Base-by-base conservation (phyloP, 2,888 invertebrate genomes). In the Pantelozetes paolii region DNA sequence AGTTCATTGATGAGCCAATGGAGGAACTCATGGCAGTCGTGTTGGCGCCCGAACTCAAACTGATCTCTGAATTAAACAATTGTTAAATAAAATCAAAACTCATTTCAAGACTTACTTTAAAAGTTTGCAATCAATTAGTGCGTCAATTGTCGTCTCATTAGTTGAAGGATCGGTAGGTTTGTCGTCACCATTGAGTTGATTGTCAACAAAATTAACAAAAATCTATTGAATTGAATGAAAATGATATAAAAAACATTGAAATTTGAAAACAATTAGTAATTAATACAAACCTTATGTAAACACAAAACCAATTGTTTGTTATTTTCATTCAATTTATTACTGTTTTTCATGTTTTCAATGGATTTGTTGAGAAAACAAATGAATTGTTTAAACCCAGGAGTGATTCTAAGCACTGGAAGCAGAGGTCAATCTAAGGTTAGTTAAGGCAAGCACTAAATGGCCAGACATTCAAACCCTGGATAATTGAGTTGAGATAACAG, bases 1-100 rank as follows among this genome's bases (percentile, higher is more conserved):
- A 64, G 64, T 36, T 64, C 64, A n/a, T 32, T 64, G 32, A 64
- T 36, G 5, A 64, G 20, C 64, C 64, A 64, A 64, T 64, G n/a
- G 64, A 64, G 32, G 30, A 64, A 64, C 20, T 64, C 64, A 36
- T 64, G 64, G 1, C n/a, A 64, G 36, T 64, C 64, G 32, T 64
- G 64, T 40, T 64, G 64, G 32, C n/a, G 64, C 20, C 36, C 64
- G 6, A 36, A 20, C 18, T 40, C 64, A 18, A 64, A 64, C 2
- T 20, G 64, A 64, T 64, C n/a, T 13, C 64, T 64, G 9, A 11
- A 15, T 57, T 28, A 9, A 23, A 28, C 15, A 57, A 23, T 57
- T 57, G 13, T 23, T 57, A 6, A 57, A 26, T 57, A 30, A 32
- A 36, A 36, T 36, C 32, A 64, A 23, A 62, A 23, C 1, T 9